Evolutionary conservation across 2,113 vertebrate species (phyloP).

Genomic region (Erythrolamprus reginae): DNA sequence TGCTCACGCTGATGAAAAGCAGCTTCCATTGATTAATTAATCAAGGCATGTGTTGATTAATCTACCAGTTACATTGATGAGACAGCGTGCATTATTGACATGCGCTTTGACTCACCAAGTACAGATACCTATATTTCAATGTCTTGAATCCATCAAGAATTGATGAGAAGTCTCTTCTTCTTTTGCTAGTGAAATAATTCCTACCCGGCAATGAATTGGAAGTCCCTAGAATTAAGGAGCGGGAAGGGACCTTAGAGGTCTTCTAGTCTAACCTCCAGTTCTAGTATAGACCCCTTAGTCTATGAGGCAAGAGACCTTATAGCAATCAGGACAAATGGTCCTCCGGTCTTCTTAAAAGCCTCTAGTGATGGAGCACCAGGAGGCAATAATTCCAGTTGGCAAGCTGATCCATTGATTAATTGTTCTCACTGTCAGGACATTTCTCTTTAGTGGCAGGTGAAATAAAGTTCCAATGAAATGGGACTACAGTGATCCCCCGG

Average conservation of each 20-base stretch:
- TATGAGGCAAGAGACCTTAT: background rate
- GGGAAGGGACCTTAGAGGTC: background rate
- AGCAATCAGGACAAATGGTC: background rate
- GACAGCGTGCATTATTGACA: background rate
- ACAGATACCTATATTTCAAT: background rate
- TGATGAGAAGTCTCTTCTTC: background rate
- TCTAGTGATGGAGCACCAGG: background rate
- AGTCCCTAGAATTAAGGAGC: background rate
- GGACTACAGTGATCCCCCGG: too few relatives aligned
- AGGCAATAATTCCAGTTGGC: background rate
- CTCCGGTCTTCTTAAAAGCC: background rate
- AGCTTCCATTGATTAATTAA: background rate
- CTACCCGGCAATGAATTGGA: background rate
- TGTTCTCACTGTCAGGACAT: background rate
- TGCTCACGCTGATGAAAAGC: background rate
- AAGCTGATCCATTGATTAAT: background rate
- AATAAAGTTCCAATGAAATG: background rate
- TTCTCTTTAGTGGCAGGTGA: background rate
- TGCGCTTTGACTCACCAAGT: background rate
- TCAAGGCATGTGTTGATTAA: background rate
- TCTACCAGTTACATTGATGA: background rate
- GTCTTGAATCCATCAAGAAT: background rate
- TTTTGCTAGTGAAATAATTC: background rate
- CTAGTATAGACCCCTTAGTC: too few relatives aligned
- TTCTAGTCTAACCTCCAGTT: background rate